Base-by-base conservation (phyloP, 2,888 invertebrate species). In the Standfussiana lucernea region DNA sequence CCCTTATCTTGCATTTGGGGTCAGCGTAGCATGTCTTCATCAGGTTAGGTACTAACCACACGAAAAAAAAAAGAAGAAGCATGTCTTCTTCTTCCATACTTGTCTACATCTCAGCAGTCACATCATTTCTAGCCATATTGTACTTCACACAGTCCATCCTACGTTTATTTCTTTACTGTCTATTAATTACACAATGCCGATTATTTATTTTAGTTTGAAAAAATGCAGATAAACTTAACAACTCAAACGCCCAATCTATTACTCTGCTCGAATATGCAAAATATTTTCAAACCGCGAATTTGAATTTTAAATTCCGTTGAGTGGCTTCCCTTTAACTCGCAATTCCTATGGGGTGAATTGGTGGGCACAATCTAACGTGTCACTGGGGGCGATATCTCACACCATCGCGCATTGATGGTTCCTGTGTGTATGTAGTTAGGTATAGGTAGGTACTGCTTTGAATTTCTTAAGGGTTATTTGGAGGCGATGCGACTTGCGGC, bases 311-410 rank as follows among this genome's bases (percentile, higher is more conserved):
- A 87, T 84, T 75, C 47, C 13, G 59, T 40, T 56, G 32, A 73
- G 82, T 64, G 35, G 24, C 83, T 77, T 76, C 74, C 59, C 83
- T 80, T 87, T 89, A 89, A 85, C 72, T 68, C 75, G 68, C 70
- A 71, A 78, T 82, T 87, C 90, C 82, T 77, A 70, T 74, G 87
- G 86, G 82, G 79, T 56, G 83, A 77, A 80, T 90, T 83, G 79
- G 85, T 82, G 85, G 82, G 80, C 77, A 87, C 86, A 84, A 83
- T 82, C 75, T 81, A 77, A 88, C 83, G 72, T 81, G 87, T 85
- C 87, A 84, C 79, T 35, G 76, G 83, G 80, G 79, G 70, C 62
- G 66, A 59, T 71, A 75, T 83, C 72, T 80, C 81, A 66, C 81
- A 69, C 68, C 82, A 71, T 67, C 71, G 70, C 42, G 59, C n/a